phyloP scores from a whole-genome alignment of 2,888 invertebrate species.

The Meteorus colon region DNA sequence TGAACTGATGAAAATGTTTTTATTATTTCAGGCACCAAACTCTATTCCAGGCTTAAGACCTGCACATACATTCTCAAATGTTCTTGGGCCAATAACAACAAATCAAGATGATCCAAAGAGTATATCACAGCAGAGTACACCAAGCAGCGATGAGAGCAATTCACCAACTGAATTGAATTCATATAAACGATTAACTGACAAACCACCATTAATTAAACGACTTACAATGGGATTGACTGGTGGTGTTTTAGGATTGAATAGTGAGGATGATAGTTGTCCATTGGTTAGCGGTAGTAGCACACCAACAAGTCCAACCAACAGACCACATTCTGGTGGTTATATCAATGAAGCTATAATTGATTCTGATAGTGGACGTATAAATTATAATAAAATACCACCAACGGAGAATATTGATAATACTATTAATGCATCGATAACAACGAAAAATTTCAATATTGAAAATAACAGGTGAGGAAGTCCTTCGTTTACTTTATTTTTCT shows the following conservation, averaged over 20 bases:
- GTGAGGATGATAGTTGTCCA: slow-evolving; percentile 84
- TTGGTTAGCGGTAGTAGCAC: slow-evolving; percentile 82
- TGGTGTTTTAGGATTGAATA: slow-evolving; percentile 72
- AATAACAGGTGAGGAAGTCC: slow-evolving; percentile 73
- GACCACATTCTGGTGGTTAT: slow-evolving; percentile 85
- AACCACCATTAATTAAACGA: slow-evolving; percentile 86
- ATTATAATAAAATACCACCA: slow-evolving; percentile 66
- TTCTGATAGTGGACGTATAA: slow-evolving; percentile 72
- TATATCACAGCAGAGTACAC: slow-evolving; percentile 76
- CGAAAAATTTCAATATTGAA: slow-evolving; percentile 78
- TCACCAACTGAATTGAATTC: slow-evolving; percentile 91
- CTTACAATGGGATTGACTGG: slow-evolving; percentile 84
- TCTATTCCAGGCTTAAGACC: slow-evolving; percentile 81
- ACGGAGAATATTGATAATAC: slow-evolving; percentile 69
- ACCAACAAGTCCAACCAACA: slow-evolving; percentile 78
- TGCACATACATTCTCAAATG: slow-evolving; percentile 76
- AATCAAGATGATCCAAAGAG: slow-evolving; percentile 69
- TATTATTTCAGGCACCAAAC: slow-evolving; percentile 75
- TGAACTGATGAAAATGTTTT: not conserved
- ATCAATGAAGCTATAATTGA: slow-evolving; percentile 87
- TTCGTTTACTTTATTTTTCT: not conserved
- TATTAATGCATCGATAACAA: slow-evolving; percentile 71
- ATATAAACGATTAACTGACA: slow-evolving; percentile 86
- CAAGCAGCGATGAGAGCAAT: slow-evolving; percentile 89
- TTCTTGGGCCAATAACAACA: slow-evolving; percentile 70